Percentiles rank a stretch among this genome's conserved stretches.
Evolutionary conservation across 2,888 invertebrate genomes (phyloP).

Genomic region (Boloria euphrosyne): DNA sequence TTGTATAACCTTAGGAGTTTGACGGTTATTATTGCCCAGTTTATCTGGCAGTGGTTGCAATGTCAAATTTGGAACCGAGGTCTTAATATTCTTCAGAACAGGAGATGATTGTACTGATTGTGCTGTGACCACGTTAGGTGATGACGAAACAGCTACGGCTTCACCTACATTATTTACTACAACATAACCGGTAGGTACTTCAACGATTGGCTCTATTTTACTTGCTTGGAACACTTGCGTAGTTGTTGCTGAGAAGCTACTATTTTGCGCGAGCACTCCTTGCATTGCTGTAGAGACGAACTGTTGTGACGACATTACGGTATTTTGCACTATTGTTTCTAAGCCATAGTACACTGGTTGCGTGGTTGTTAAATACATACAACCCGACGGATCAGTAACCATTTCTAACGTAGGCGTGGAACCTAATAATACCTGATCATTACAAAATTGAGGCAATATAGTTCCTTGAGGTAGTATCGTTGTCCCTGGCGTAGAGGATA

Average conservation of each 20-base stretch:
- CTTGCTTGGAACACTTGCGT: constrained; percentile 93
- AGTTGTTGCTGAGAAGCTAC: constrained; percentile 92
- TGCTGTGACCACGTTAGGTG: constrained; percentile 71
- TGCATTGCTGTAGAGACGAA: constrained; percentile 91
- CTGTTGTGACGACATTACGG: constrained; percentile 94
- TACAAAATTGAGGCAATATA: constrained; percentile 76
- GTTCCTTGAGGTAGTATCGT: constrained; percentile 84
- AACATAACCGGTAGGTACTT: constrained; percentile 87
- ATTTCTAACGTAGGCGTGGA: constrained; percentile 84
- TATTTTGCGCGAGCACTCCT: constrained; percentile 90
- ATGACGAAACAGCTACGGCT: constrained; percentile 66
- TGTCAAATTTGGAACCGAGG: constrained; percentile 72
- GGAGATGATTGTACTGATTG: constrained; percentile 72
- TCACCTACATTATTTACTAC: constrained; percentile 85
- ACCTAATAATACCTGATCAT: constrained; percentile 84
- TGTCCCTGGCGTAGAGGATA: constrained; percentile 80
- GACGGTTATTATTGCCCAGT: constrained; percentile 61
- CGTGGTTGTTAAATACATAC: constrained; percentile 84
- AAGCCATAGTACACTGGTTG: constrained; percentile 92
- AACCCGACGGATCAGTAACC: constrained; percentile 83
- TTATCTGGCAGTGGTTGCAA: constrained; percentile 77
- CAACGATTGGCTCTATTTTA: constrained; percentile 91
- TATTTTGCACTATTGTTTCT: constrained; percentile 93
- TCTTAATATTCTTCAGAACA: constrained; percentile 68
- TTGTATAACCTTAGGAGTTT: constrained; percentile 74